phyloP scores from a whole-genome alignment of 2,888 invertebrate genomes.

The Drosophila prostipennis region DNA sequence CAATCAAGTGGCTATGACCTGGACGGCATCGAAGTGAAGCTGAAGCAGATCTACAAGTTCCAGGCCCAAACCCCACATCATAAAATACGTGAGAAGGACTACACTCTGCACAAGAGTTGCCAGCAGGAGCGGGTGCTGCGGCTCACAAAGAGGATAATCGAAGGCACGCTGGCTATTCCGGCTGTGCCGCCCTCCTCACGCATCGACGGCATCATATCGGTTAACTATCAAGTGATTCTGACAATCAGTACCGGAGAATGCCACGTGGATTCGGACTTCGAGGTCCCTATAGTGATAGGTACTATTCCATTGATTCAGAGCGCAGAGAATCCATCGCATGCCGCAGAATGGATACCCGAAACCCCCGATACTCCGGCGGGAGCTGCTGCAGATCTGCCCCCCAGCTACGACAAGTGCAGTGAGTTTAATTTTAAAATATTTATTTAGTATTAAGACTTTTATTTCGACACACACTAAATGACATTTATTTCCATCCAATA shows the following conservation, averaged over 20 bases:
- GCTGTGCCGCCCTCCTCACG: slow-evolving; percentile 66
- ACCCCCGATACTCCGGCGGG: slow-evolving; percentile 58
- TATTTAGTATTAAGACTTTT: too few relatives aligned
- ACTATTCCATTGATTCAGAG: slow-evolving; percentile 71
- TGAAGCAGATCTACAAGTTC: slow-evolving; percentile 59
- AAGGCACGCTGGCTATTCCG: slow-evolving; percentile 58
- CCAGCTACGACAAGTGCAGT: slow-evolving; percentile 73
- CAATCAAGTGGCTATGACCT: slow-evolving; percentile 85
- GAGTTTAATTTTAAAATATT: slow-evolving; percentile 14
- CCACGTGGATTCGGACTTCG: slow-evolving; percentile 49
- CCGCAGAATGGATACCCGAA: slow-evolving; percentile 61
- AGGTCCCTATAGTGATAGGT: slow-evolving; percentile 65
- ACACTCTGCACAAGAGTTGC: slow-evolving; percentile 37
- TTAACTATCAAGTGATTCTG: slow-evolving; percentile 53
- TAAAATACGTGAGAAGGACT: slow-evolving; percentile 37
- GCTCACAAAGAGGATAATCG: slow-evolving; percentile 54
- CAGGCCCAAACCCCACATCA: slow-evolving; percentile 49
- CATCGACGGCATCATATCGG: slow-evolving; percentile 48
- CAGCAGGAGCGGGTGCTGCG: slow-evolving; percentile 54
- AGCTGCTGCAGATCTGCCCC: slow-evolving; percentile 62
- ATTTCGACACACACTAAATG: too few relatives aligned
- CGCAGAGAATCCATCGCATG: slow-evolving; percentile 55
- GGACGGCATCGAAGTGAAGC: slow-evolving; percentile 50
- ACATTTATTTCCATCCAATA: neutral
- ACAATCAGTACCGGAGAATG: slow-evolving; percentile 49